Base-by-base conservation (phyloP, 2,888 invertebrate species). In the Onthophagus sagittarius region DNA sequence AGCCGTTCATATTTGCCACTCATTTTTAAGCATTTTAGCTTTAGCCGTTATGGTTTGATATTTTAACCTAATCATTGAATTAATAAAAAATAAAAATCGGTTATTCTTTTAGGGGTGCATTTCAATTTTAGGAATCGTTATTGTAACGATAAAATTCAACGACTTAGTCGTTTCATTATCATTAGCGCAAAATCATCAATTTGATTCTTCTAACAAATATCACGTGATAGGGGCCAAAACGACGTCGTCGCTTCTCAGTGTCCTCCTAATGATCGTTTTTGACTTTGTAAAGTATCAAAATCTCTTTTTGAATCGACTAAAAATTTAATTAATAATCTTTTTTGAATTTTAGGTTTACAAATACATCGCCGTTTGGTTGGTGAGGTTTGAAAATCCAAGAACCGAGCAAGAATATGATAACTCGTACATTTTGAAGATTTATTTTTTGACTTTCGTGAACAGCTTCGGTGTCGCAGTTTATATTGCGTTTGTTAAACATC, bases 381-480 rank as follows among this genome's bases (percentile, higher is more conserved):
- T 84, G 4, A 77, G 81, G 32, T 76, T 81, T 71, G 86, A 86
- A 78, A 84, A 84, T 77, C 85, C 84, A 69, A 80, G 75, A 63
- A 78, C 78, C 3, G 75, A 77, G 64, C 64, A 62, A 14, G 75
- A 77, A 63, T 77, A 77, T 32, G 76, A 77, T 11, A 73, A 77
- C n/a, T 74, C 78, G 0, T 75, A 71, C 23, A 74, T 77, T 9
- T 75, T 74, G 69, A 78, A 77, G 62, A 72, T 73, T n/a, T 75
- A 73, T 71, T 13, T 75, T 3, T 69, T 78, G 14, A 72, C 75
- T 6, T 76, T 76, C 53, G 70, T 78, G 11, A 77, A 76, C 32
- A 75, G 76, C 7, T 79, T 76, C 63, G 69, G 76, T 0, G 64
- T 74, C 7, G 65, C 77, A 5, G 72, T 74, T 33, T 78, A 78